Percentiles rank a stretch among this genome's conserved stretches.
Evolutionary conservation across 2,113 vertebrate species (phyloP).

Genomic region (Eupsittula cactorum): DNA sequence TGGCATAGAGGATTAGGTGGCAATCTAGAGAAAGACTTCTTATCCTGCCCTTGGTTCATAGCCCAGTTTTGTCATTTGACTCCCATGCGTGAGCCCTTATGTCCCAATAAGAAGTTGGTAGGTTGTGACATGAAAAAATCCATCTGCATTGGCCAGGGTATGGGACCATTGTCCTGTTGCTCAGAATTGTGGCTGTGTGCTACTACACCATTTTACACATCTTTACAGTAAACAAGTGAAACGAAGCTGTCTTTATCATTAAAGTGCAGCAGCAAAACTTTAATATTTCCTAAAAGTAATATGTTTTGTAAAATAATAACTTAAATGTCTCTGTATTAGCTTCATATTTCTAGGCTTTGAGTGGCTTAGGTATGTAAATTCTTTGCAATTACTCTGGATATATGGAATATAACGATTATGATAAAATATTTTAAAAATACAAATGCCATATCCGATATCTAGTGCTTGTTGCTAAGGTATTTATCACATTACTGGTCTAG

Average conservation of each 20-base stretch:
- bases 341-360: background rate
- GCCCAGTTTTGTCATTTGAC: background rate
- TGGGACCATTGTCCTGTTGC: fast-evolving
- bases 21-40: background rate
- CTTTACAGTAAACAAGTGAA: background rate
- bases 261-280: background rate
- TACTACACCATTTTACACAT: fast-evolving
- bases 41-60: background rate
- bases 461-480: background rate
- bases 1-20: background rate
- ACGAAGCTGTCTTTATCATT: background rate
- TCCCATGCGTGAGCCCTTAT: background rate
- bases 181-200: background rate
- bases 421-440: background rate
- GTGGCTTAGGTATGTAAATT: background rate
- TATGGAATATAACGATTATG: background rate
- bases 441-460: background rate
- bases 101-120: no score
- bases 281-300: background rate
- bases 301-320: background rate
- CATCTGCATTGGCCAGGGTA: background rate
- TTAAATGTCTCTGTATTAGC: background rate
- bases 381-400: background rate
- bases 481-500: background rate
- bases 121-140: fast-evolving